These are phyloP conservation scores for Dromius quadrimaculatus DNA, from an alignment of 2,888 invertebrate species.

Conservation along the genomic window DNA sequence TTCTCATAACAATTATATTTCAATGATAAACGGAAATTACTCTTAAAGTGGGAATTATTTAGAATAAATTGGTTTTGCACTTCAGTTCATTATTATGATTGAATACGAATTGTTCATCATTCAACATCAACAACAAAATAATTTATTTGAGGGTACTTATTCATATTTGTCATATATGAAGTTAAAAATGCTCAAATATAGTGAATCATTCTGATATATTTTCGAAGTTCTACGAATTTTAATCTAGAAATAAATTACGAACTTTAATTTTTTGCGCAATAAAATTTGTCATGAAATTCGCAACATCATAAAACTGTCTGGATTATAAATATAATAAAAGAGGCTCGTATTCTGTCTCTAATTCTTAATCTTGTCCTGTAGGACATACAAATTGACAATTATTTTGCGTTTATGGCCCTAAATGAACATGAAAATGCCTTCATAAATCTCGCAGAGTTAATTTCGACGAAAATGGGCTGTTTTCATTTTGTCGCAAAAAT, in stretches of 20 bases:
- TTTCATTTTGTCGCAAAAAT: slow-evolving; percentile 32
- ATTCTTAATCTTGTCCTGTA: slow-evolving; percentile 19
- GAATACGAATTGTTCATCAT: too few species aligned
- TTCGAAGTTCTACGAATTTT: slow-evolving; percentile 33
- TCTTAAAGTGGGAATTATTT: too few species aligned
- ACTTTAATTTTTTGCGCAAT: slow-evolving; percentile 4
- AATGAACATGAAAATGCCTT: slow-evolving; percentile 41
- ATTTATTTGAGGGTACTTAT: slow-evolving; percentile 6
- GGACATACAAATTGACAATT: slow-evolving; percentile 13
- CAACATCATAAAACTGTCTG: slow-evolving; percentile 10
- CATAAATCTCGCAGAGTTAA: slow-evolving; percentile 42
- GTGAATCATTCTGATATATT: slow-evolving; percentile 21
- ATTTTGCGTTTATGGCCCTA: slow-evolving; percentile 41
- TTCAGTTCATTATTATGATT: too few species aligned
- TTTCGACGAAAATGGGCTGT: slow-evolving; percentile 38
- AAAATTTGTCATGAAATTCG: slow-evolving; percentile 24
- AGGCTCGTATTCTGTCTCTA: background rate
- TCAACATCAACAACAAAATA: slow-evolving; percentile 10
- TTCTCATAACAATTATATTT: slow-evolving; percentile 45
- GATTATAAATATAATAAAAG: slow-evolving; percentile 6
- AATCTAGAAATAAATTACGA: slow-evolving; percentile 31
- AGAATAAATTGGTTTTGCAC: too few species aligned
- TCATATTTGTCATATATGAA: slow-evolving; percentile 18
- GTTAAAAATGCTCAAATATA: slow-evolving; percentile 18
- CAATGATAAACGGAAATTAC: too few species aligned